These are phyloP conservation scores for Athripsodes cinereus DNA, from an alignment of 2,888 invertebrate species.

Conservation along the genomic window DNA sequence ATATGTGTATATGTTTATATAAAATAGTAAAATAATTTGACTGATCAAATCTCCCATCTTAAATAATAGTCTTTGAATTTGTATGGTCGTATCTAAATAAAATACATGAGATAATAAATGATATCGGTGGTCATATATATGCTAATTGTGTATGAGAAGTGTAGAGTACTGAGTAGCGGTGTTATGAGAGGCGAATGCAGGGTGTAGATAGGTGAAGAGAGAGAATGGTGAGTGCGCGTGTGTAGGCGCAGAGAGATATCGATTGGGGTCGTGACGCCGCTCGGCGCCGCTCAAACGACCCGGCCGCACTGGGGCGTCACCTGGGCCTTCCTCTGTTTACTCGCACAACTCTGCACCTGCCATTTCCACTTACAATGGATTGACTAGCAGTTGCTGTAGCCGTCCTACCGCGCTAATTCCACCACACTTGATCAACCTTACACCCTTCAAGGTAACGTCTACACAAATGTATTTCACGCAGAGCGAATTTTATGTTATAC, in stretches of 20 bases:
- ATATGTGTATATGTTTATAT: background rate
- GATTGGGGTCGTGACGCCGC: constrained; percentile 27
- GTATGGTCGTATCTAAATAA: too few species aligned
- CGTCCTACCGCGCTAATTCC: constrained; percentile 8
- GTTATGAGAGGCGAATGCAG: constrained; percentile 4
- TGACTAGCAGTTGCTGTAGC: constrained; percentile 7
- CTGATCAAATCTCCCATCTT: too few species aligned
- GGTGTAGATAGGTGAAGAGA: constrained; percentile 1
- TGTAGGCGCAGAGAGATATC: constrained; percentile 30
- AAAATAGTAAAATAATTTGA: background rate
- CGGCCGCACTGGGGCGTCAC: constrained; percentile 34
- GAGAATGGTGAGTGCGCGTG: constrained; percentile 34
- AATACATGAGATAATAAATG: background rate
- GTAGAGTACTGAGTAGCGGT: constrained; percentile 6
- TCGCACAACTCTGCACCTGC: constrained; percentile 35
- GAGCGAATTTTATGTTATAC: background rate
- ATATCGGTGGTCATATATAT: background rate
- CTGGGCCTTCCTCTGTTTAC: constrained; percentile 31
- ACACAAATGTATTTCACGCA: background rate
- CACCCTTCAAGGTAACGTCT: constrained; percentile 30
- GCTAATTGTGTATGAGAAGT: constrained; percentile 4
- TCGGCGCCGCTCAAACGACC: constrained; percentile 29
- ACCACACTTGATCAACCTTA: constrained; percentile 35
- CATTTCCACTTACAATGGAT: constrained; percentile 30
- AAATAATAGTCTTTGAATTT: too few species aligned